These are phyloP conservation scores for Scatophagus argus DNA, from an alignment of 2,113 vertebrate species.

Conservation along the genomic window DNA sequence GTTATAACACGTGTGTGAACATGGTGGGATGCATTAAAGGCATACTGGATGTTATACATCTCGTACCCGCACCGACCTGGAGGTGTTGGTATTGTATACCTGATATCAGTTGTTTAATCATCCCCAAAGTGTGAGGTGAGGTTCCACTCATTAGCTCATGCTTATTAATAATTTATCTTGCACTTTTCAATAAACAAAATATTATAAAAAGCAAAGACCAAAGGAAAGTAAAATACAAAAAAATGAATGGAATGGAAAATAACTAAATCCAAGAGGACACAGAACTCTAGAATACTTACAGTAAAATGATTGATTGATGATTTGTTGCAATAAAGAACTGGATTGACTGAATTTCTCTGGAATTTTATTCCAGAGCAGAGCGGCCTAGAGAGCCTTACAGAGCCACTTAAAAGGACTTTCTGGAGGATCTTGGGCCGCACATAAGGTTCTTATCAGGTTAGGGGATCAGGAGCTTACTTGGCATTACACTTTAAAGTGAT, in stretches of 20 bases:
- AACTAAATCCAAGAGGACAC: no score
- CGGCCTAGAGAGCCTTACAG: slow-evolving; percentile 2
- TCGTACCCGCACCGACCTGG: slow-evolving; percentile 22
- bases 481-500: slow-evolving; percentile 15
- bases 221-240: neutral
- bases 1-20: slow-evolving; percentile 79
- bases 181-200: neutral
- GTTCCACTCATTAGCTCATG: neutral
- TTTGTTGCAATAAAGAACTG: neutral
- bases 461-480: neutral
- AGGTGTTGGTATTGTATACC: slow-evolving; percentile 19
- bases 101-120: slow-evolving; percentile 7
- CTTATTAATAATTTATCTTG: neutral
- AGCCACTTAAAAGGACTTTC: slow-evolving; percentile 26
- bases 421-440: slow-evolving; percentile 8
- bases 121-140: neutral
- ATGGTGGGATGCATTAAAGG: slow-evolving; percentile 38
- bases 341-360: neutral
- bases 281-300: no score
- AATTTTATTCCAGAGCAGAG: neutral
- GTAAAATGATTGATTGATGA: no score
- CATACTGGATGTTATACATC: slow-evolving; percentile 2
- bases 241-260: no score
- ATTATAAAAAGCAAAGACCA: neutral
- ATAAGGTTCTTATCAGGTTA: slow-evolving; percentile 9